Evolutionary conservation across 92 coral and sea anemone species (phyloP), one percentile per base, ranked within the genome.

Genomic region (Meandrina meandrites): DNA sequence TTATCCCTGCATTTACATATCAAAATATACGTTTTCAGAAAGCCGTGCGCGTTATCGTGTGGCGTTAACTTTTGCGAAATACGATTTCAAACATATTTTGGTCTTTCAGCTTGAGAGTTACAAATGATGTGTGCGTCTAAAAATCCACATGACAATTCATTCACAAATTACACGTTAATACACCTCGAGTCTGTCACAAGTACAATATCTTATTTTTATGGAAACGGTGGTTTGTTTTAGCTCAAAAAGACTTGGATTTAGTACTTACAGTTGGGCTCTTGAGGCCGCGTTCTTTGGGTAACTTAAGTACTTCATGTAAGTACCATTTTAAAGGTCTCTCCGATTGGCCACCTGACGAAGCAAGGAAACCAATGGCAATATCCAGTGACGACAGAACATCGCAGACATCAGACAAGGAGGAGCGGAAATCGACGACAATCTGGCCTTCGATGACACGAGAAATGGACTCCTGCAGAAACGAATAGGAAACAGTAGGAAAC

Each of bases 361-460:
- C 91, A 21, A 94, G 79, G 58, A 94, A 94, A 27, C 98, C 94
- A 80, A 94, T 92, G 80, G 98, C 98, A 57, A 94, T 89, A 40
- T 94, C 95, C 35, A 94, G 86, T 45, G 98, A 92, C 18, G 86
- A 84, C 42, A 92, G 73, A 83, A 89, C 95, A 79, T 92, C 98
- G 71, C 95, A 94, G 57, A 94, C 86, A 48, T 89, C 95, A 12
- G 91, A 76, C 31, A 94, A 86, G 18, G 88, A 76, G 16, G 86
- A 90, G 30, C 91, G 94, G 60, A 91, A 81, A n/a, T 91, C 92
- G 30, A 45, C 73, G 12, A 79, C 73, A 82, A 93, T 91, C 60
- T 85, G 88, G 31, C 76, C 62, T 75, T 85, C 88, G 34, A 85
- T 42, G 21, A 67, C 81, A 18, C 88, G 88, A 19, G 88, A 75